Base-by-base conservation (phyloP, 2,113 vertebrate genomes). In the Rutilus rutilus region DNA sequence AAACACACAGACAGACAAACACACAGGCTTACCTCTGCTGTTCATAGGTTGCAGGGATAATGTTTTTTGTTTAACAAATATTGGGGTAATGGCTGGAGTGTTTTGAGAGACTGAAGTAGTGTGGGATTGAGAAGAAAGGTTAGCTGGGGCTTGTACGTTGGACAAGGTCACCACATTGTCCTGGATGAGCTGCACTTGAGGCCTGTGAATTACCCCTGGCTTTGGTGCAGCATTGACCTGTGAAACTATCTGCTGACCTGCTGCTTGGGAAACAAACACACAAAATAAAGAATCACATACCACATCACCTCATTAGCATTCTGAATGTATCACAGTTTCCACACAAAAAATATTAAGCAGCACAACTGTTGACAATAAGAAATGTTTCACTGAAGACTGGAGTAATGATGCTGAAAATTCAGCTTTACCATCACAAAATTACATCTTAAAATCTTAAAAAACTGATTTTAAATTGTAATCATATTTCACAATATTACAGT, bases 111-210 rank as follows among this genome's bases (percentile, higher is more conserved):
- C 76, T 69, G 1, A 2, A 78, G 86, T 52, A 11, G 42, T 84
- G 62, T 85, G 91, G 60, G 85, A 57, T 27, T 90, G 91, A 62
- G 88, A 2, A 23, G 89, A 89, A 83, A 91, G 92, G 12, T 91
- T 84, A 47, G 92, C 86, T 4, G 95, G 94, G 59, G 89, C 92
- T 88, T 93, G 91, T 12, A 92, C 90, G 76, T 93, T 92, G 47
- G 91, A 75, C 83, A 94, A 47, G 1, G 91, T 91, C 89, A 94
- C 82, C 67, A 92, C 79, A 47, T 92, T 94, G 86, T 93, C 94
- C 84, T 93, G 86, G 64, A 94, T 90, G 74, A 94, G 88, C 75
- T 91, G 89, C 89, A 94, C 94, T 91, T 89, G 88, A 84, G 93
- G 92, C 73, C 93, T 92, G 89, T 91, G 93, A 86, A 91, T 86